Percentiles rank a stretch among this genome's conserved stretches.
phyloP scores from a whole-genome alignment of 2,797 vertebrate species.

The Pseudotriccus pelzelni region DNA sequence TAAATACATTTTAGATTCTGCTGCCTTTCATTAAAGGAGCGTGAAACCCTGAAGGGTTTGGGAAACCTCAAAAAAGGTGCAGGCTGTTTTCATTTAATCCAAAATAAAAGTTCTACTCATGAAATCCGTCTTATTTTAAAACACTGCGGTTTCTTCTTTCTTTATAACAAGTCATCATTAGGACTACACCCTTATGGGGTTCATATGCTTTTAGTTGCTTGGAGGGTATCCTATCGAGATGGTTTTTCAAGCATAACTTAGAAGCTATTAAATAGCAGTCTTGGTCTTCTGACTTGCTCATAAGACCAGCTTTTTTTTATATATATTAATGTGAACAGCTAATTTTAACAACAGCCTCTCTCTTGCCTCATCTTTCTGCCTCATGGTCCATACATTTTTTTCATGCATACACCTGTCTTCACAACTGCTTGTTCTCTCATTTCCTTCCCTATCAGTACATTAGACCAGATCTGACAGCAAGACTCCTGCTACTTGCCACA shows the following conservation, averaged over 20 bases:
- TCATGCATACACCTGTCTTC: background rate
- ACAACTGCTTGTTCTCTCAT: background rate
- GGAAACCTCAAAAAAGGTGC: background rate
- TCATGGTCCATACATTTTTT: background rate
- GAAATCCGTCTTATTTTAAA: background rate
- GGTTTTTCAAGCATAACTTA: background rate
- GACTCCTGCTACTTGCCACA: background rate
- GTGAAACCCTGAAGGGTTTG: background rate
- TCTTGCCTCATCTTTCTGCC: background rate
- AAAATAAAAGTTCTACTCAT: background rate
- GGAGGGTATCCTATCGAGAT: background rate
- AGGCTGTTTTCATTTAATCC: background rate
- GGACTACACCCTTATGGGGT: background rate
- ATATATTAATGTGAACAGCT: background rate
- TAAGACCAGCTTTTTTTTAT: background rate
- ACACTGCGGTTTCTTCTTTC: background rate
- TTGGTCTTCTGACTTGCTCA: background rate
- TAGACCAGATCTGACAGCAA: background rate
- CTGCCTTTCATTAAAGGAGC: background rate
- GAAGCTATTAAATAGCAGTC: background rate
- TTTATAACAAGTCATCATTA: background rate
- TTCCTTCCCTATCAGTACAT: background rate
- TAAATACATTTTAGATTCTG: background rate
- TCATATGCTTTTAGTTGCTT: background rate
- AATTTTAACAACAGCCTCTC: background rate